Base-by-base conservation (phyloP, 1,140 invertebrate genomes). In the Eumeta japonica region DNA sequence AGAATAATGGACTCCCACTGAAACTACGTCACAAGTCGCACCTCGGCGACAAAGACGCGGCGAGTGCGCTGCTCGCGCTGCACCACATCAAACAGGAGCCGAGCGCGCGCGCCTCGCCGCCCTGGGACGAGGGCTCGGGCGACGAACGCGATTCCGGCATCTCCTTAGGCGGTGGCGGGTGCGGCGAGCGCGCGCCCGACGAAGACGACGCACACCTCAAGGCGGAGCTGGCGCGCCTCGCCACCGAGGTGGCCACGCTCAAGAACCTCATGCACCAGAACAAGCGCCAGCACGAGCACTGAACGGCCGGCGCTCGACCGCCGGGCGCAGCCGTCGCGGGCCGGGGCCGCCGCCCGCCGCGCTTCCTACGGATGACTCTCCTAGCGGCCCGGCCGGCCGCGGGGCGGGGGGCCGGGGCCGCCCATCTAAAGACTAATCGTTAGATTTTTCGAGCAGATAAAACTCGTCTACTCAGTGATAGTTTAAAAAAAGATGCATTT, bases 1-100 rank as follows among this genome's bases (percentile, higher is more conserved):
- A 70, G 45, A 71, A 57, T 53, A 74, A 64, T 50, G 65, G 61
- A 56, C 46, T 95, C 43, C 92, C 92, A 0, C 84, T 92, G 48
- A 95, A 95, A 65, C 76, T 95, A 35, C 83, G 92, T 46, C 92
- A 96, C 79, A 96, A 95, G 64, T 87, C 86, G n/a, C 86, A 91
- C 50, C 78, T 93, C 29, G 89, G 89, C 0, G 89, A 93, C 60
- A 90, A 91, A 52, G 90, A 92, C 55, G 87, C 88, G 1, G 88
- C 88, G 1, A 88, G 81, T 47, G 86, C 88, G 0, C 77, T 89
- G 3, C 75, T 90, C 0, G 85, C 87, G 2, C 79, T 88, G 2
- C 89, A 88, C 56, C 87, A 87, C 48, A 91, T 88, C 61, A 90
- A 88, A 54, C 87, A 90, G 54, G 89, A 92, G 58, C 86, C 87